Base-by-base conservation (phyloP, 2,113 vertebrate genomes). In the Austrofundulus limnaeus region DNA sequence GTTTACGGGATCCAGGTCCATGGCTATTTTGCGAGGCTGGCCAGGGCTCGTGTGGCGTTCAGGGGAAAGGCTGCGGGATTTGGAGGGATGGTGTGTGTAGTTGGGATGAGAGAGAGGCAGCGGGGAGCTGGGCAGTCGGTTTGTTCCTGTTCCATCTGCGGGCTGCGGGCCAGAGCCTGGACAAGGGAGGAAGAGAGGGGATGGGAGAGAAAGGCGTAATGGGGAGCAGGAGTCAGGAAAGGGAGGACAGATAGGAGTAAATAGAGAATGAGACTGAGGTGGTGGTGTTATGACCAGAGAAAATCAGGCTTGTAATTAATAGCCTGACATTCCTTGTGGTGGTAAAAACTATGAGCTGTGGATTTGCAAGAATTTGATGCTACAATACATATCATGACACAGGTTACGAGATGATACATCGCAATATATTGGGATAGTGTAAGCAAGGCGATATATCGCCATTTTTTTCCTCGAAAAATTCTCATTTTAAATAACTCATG, bases 31-130 rank as follows among this genome's bases (percentile, higher is more conserved):
- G 77, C 66, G 72, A 28, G 61, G 66, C 58, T 74, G 76, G 82
- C 83, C 76, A 51, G 66, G 67, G 34, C 76, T 2, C 5, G 38
- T 16, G 42, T 52, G 68, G 80, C 16, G 76, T 54, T 66, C 73
- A 77, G 83, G 87, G 80, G 80, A 79, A 70, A 82, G 80, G 84
- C 63, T 75, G 34, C 24, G 42, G 80, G 85, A 89, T 74, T 87
- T 87, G 86, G 85, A 67, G 78, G 82, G 68, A 78, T 79, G 64
- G 75, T 81, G 78, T 89, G 80, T 89, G 89, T 87, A 85, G 85
- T 83, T 4, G 55, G 81, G 89, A 87, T 89, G 87, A 87, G 87
- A 89, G 88, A 61, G 52, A 78, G 82, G 57, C 77, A 76, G 77
- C 78, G 52, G 86, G 89, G 84, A 75, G 72, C 67, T 74, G 80